phyloP scores from a whole-genome alignment of 2,888 invertebrate genomes.

The Hirtodrosophila confusa region DNA sequence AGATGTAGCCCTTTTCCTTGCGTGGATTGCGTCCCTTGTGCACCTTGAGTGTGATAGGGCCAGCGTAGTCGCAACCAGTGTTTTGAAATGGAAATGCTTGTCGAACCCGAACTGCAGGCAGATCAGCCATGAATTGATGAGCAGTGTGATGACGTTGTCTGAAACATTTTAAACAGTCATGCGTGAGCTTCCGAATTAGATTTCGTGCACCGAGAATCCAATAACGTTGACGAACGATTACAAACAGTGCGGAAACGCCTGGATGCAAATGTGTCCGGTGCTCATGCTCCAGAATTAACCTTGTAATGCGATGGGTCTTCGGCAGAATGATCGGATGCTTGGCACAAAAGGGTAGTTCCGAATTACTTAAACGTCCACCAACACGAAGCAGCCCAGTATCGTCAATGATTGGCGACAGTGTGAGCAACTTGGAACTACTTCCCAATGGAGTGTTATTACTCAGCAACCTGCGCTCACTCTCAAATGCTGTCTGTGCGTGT shows the following conservation, averaged over 20 bases:
- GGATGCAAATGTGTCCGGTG: conserved; percentile 8
- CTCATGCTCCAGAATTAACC: conserved; percentile 16
- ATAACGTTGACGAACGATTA: conserved; percentile 22
- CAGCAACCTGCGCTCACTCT: neutral
- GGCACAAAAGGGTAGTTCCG: neutral
- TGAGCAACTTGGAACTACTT: neutral
- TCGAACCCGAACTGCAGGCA: conserved; percentile 18
- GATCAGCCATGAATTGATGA: conserved; percentile 25
- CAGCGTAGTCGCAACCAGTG: conserved; percentile 7
- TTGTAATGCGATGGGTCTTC: conserved; percentile 8
- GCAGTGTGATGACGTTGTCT: conserved; percentile 13
- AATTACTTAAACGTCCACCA: neutral
- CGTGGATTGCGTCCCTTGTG: neutral
- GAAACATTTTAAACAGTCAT: conserved; percentile 18
- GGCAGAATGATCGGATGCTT: conserved; percentile 40
- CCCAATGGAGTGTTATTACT: neutral
- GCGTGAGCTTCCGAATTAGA: conserved; percentile 21
- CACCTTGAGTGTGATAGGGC: neutral
- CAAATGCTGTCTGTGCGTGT: too few species aligned
- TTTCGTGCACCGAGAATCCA: conserved; percentile 38
- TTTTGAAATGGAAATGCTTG: conserved; percentile 19
- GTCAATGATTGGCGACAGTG: neutral
- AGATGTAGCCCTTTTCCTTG: too few species aligned
- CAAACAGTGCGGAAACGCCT: conserved; percentile 37
- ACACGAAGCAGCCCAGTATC: neutral